Conservation (phyloP, 1,140 invertebrate genomes). For the Eumaeus atala region DNA sequence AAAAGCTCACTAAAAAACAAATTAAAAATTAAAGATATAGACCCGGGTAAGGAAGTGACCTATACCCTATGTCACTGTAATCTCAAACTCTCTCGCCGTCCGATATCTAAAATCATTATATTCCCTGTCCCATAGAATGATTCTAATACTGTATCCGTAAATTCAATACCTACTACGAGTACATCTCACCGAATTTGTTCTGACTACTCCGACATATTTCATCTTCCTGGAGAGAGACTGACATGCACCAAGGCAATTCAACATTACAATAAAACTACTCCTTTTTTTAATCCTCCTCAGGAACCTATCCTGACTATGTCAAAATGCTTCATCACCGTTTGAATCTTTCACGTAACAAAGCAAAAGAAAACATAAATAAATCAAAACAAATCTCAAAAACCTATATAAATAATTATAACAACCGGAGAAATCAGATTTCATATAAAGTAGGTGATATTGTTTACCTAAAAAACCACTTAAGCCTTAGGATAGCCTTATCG, state of each 20-base stretch:
- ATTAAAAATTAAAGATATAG: slow-evolving; percentile 11
- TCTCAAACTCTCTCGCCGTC: too few species aligned
- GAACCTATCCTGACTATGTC: not conserved
- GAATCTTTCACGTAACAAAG: not conserved
- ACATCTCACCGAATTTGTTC: too few species aligned
- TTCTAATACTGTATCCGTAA: not conserved
- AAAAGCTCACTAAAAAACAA: too few species aligned
- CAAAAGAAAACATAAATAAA: not conserved
- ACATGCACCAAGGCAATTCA: too few species aligned
- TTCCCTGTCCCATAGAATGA: slow-evolving; percentile 10
- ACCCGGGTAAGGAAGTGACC: too few species aligned
- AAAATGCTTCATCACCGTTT: not conserved
- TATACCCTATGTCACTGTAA: too few species aligned
- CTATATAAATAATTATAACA: too few species aligned
- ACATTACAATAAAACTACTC: not conserved
- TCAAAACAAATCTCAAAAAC: not conserved
- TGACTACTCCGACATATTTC: too few species aligned
- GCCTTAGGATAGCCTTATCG: slow-evolving; percentile 1
- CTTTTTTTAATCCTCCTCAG: not conserved
- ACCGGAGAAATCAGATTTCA: not conserved
- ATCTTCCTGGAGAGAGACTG: too few species aligned
- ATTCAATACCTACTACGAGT: not conserved
- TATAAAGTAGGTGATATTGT: slow-evolving; percentile 2
- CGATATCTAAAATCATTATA: too few species aligned
- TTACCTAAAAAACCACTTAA: not conserved